A percentile compares a stretch with the other conserved stretches of the same genome.
Conservation (phyloP, 1,140 invertebrate genomes). For the Macrobrachium rosenbergii region DNA sequence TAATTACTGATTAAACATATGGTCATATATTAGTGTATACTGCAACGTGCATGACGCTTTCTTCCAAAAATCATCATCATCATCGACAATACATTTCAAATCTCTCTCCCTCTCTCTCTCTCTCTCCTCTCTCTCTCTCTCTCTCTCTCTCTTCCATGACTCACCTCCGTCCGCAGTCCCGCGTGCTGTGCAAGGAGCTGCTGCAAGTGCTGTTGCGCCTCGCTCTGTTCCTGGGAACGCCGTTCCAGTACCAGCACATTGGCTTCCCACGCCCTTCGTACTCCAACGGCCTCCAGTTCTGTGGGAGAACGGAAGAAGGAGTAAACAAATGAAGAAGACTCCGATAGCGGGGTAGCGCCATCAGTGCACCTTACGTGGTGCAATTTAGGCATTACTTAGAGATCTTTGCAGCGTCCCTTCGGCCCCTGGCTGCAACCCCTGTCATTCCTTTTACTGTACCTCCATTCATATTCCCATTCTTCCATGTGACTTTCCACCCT, state of each 20-base stretch:
- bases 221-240: conserved; percentile 26
- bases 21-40: too few species aligned
- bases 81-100: background rate
- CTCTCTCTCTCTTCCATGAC: background rate
- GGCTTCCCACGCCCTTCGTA: conserved; percentile 46
- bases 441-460: too few species aligned
- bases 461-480: too few species aligned
- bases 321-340: too few species aligned
- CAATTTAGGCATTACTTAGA: too few species aligned
- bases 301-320: background rate
- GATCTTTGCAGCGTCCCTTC: too few species aligned
- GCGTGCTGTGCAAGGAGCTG: conserved; percentile 39
- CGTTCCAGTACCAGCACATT: conserved; percentile 34
- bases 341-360: too few species aligned
- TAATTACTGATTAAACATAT: too few species aligned
- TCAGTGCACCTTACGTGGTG: too few species aligned
- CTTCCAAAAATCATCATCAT: background rate
- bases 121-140: background rate
- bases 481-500: too few species aligned
- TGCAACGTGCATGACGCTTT: too few species aligned
- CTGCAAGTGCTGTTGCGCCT: conserved; percentile 29
- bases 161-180: conserved; percentile 38
- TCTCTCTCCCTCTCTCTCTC: background rate
- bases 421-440: too few species aligned
- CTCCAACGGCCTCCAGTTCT: conserved; percentile 41